Conservation (phyloP, 35 echinoderm and acorn worm species). For the Hemicentrotus pulcherrimus region DNA sequence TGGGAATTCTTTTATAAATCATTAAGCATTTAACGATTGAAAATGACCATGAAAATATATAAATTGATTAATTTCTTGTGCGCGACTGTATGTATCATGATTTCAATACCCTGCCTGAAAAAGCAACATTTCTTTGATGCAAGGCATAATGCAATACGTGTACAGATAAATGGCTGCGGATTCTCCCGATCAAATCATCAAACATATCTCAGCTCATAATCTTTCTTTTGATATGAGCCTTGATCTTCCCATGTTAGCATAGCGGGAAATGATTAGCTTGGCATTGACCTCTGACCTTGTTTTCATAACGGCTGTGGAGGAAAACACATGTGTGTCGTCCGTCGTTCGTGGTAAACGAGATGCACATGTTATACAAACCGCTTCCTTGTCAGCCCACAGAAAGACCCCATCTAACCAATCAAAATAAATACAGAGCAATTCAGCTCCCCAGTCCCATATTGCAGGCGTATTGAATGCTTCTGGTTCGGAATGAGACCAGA, state of each 20-base stretch:
- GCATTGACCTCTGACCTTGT: constrained; percentile 22
- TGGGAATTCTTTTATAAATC: neutral
- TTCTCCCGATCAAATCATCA: neutral
- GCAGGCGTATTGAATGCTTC: neutral
- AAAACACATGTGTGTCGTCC: constrained; percentile 9
- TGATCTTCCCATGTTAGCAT: neutral
- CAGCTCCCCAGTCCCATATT: neutral
- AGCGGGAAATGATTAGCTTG: constrained; percentile 27
- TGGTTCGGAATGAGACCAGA: neutral
- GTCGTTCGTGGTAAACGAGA: constrained; percentile 16
- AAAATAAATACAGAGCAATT: neutral
- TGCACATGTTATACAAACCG: constrained; percentile 33
- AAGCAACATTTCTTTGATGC: neutral
- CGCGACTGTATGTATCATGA: too few relatives aligned
- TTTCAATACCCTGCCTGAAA: neutral
- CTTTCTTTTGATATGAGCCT: neutral
- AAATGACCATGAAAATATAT: neutral
- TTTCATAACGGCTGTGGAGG: constrained; percentile 22
- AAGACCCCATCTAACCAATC: neutral
- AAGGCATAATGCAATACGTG: neutral
- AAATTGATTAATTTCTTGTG: neutral
- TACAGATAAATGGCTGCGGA: neutral
- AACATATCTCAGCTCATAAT: neutral
- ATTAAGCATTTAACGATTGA: neutral
- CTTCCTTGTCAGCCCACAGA: neutral